Percentiles rank a stretch among this genome's conserved stretches.
phyloP scores from a whole-genome alignment of 2,888 invertebrate species.

The Cryptus armator region DNA sequence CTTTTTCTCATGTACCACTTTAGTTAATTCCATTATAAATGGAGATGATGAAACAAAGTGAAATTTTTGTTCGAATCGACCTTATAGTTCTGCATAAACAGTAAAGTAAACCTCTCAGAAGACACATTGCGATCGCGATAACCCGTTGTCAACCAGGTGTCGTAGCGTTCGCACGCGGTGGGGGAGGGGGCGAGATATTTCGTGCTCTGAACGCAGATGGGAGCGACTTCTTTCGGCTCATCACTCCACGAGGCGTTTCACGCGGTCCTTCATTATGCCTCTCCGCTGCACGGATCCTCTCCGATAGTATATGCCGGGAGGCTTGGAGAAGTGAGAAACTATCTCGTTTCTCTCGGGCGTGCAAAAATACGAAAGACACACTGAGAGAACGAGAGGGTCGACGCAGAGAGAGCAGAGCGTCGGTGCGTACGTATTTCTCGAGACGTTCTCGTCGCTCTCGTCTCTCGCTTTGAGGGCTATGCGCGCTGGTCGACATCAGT shows the following conservation, averaged over 20 bases:
- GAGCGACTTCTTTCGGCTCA: conserved; percentile 53
- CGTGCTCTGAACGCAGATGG: conserved; percentile 32
- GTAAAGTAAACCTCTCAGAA: conserved; percentile 2
- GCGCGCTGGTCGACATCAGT: conserved; percentile 56
- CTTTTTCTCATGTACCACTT: neutral
- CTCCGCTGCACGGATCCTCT: conserved; percentile 50
- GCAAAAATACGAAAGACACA: conserved; percentile 54
- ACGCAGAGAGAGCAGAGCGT: neutral
- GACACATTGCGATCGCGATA: conserved; percentile 57
- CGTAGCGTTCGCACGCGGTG: conserved; percentile 49
- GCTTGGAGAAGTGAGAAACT: conserved; percentile 60
- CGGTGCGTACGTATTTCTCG: conserved; percentile 35
- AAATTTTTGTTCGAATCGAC: neutral
- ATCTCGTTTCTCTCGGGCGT: conserved; percentile 49
- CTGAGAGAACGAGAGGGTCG: neutral
- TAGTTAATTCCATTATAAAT: neutral
- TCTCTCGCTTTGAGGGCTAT: conserved; percentile 32
- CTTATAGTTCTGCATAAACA: neutral
- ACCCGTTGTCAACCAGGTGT: conserved; percentile 61
- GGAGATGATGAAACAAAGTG: neutral
- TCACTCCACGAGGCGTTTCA: conserved; percentile 58
- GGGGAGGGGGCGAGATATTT: conserved; percentile 52
- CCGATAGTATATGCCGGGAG: conserved; percentile 54
- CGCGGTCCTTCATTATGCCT: conserved; percentile 25
- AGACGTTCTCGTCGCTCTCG: conserved; percentile 34